These are phyloP conservation scores for Oryzias dopingdopingensis DNA, from an alignment of 2,797 vertebrate species.

Conservation along the genomic window DNA sequence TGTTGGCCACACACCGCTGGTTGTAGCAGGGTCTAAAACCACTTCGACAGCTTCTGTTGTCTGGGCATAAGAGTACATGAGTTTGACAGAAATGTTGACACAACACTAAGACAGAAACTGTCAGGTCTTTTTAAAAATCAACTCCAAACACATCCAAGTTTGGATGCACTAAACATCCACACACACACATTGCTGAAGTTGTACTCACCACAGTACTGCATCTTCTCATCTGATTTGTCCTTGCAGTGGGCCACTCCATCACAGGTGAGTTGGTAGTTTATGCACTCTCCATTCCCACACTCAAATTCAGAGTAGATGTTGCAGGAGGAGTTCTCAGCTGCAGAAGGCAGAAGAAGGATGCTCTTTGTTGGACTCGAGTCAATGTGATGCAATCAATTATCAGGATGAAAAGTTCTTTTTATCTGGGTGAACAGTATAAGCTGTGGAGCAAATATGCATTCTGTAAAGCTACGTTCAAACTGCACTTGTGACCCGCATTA, in stretches of 20 bases:
- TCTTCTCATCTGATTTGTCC: conserved; percentile 97
- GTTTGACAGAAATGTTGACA: conserved; percentile 3
- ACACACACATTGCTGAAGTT: background rate
- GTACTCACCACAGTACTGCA: conserved; percentile 93
- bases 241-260: conserved; percentile 94
- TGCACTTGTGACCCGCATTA: too few relatives aligned
- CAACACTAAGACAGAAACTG: background rate
- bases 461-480: too few relatives aligned
- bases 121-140: background rate
- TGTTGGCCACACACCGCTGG: conserved; percentile 85
- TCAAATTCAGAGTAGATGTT: conserved; percentile 95
- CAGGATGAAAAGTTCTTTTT: too few relatives aligned
- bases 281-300: conserved; percentile 95
- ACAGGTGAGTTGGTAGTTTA: conserved; percentile 92
- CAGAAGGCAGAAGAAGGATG: conserved; percentile 29
- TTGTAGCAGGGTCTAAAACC: conserved; percentile 91
- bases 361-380: background rate
- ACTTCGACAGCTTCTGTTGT: conserved; percentile 90
- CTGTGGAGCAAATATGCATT: too few relatives aligned
- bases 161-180: background rate
- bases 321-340: conserved; percentile 94
- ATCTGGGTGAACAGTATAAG: too few relatives aligned
- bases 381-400: too few relatives aligned
- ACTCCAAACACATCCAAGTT: background rate
- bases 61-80: conserved; percentile 63